Evolutionary conservation across 1,140 invertebrate genomes (phyloP), one percentile per base, ranked within the genome.

Genomic region (Dinoponera quadriceps): DNA sequence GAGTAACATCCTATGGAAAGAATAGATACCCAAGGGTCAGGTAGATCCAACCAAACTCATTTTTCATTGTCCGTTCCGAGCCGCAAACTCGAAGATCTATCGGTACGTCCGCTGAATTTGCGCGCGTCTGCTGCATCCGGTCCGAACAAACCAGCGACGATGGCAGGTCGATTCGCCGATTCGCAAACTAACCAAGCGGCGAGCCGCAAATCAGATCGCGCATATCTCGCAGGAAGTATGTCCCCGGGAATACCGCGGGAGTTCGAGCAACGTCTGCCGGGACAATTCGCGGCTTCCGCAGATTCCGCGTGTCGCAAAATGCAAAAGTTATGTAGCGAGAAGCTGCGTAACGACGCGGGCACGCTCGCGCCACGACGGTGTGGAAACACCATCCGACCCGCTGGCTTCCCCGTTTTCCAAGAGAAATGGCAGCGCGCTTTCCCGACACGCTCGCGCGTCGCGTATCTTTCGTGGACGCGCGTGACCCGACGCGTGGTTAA

Each of bases 301-400:
- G 66, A 87, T 71, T 85, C n/a, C 49, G 38, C 59, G 22, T n/a
- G 29, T 49, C 49, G 54, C 73, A 66, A 74, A 83, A 85, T 82
- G 33, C 68, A 27, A 78, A 83, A 87, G 86, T 86, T 86, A 77
- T n/a, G 55, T 59, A 65, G 59, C 65, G n/a, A 63, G 74, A 57
- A 59, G 55, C 18, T 7, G 20, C 20, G 69, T 68, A 73, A 73
- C 62, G 82, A 57, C 63, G 57, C 25, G 65, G 62, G 20, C 68
- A 55, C 27, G 62, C n/a, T n/a, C 38, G 29, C 66, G 14, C n/a
- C 69, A n/a, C 33, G 4, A n/a, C 13, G 33, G 20, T 22, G 49
- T 3, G 4, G 72, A 20, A 59, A 72, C n/a, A 54, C 55, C 73
- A 33, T 69, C 51, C 11, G 51, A n/a, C 29, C 14, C 44, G 20